These are phyloP conservation scores for Sminthopsis crassicaudata DNA, from an alignment of 2,113 vertebrate species.

Conservation along the genomic window DNA sequence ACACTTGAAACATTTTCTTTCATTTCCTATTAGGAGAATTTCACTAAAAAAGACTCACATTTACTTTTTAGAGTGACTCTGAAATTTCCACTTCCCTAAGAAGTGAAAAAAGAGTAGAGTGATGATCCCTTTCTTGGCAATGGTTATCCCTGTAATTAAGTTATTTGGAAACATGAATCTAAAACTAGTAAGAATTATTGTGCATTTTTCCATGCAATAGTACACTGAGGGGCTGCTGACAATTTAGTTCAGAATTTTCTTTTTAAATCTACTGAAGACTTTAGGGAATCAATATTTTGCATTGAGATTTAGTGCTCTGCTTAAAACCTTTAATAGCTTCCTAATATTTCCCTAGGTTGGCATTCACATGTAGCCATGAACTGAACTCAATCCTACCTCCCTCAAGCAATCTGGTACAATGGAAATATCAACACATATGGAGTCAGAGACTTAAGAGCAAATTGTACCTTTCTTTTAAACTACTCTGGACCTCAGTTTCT, in stretches of 20 bases:
- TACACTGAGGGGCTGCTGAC: background rate
- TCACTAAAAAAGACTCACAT: background rate
- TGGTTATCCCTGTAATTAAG: background rate
- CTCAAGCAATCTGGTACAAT: background rate
- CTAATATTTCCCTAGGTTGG: background rate
- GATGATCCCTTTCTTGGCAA: background rate
- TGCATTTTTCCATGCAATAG: background rate
- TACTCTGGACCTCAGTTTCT: background rate
- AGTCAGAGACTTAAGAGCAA: background rate
- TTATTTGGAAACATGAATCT: background rate
- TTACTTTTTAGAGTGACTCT: background rate
- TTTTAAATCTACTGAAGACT: background rate
- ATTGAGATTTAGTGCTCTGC: background rate
- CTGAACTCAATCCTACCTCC: background rate
- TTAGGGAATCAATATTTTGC: background rate
- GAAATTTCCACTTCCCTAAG: background rate
- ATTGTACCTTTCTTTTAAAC: background rate
- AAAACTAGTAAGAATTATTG: background rate
- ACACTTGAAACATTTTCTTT: background rate
- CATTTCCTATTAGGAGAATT: background rate
- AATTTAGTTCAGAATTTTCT: background rate
- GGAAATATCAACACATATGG: background rate
- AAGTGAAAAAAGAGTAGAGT: background rate
- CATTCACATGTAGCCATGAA: background rate
- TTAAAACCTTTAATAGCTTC: background rate